Percentiles rank a stretch among this genome's conserved stretches.
phyloP scores from a whole-genome alignment of 2,888 invertebrate genomes.

The Camptogramma bilineatum region DNA sequence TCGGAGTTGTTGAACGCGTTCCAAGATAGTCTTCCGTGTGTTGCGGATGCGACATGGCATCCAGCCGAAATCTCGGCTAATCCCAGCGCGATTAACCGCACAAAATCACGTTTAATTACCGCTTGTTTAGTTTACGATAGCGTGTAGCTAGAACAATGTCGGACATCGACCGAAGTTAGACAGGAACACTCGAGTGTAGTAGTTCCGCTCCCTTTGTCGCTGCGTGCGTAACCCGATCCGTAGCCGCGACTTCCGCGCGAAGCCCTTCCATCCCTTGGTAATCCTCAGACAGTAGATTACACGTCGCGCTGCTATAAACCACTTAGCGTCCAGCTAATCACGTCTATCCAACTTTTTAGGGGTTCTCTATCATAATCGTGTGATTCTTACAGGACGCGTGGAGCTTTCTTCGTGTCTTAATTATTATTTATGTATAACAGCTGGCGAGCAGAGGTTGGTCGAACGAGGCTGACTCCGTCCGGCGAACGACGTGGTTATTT shows the following conservation, averaged over 20 bases:
- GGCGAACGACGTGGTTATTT: conserved; percentile 84
- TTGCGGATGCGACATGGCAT: conserved; percentile 63
- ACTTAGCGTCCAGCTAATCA: conserved; percentile 39
- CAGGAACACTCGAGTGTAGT: conserved; percentile 72
- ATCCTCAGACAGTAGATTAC: conserved; percentile 66
- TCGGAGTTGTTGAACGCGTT: conserved; percentile 72
- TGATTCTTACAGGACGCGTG: conserved; percentile 57
- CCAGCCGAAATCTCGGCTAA: conserved; percentile 60
- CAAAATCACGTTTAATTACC: conserved; percentile 38
- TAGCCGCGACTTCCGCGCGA: conserved; percentile 79
- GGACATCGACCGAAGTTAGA: conserved; percentile 56
- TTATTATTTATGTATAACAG: conserved; percentile 85
- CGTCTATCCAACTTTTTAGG: conserved; percentile 34
- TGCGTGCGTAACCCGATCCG: conserved; percentile 71
- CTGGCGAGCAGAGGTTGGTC: conserved; percentile 81
- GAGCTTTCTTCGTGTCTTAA: conserved; percentile 80
- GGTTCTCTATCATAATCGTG: conserved; percentile 36
- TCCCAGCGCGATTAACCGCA: conserved; percentile 39
- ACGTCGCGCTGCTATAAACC: conserved; percentile 47
- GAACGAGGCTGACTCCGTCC: conserved; percentile 77
- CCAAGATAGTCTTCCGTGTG: conserved; percentile 72
- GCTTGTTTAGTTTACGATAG: conserved; percentile 29
- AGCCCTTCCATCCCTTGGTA: conserved; percentile 73
- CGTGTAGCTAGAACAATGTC: conserved; percentile 48
- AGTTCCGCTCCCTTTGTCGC: conserved; percentile 76